Percentiles rank a stretch among this genome's conserved stretches.
These are phyloP conservation scores for Lutraria rhynchaena DNA, from an alignment of 1,140 invertebrate species.

Conservation along the genomic window DNA sequence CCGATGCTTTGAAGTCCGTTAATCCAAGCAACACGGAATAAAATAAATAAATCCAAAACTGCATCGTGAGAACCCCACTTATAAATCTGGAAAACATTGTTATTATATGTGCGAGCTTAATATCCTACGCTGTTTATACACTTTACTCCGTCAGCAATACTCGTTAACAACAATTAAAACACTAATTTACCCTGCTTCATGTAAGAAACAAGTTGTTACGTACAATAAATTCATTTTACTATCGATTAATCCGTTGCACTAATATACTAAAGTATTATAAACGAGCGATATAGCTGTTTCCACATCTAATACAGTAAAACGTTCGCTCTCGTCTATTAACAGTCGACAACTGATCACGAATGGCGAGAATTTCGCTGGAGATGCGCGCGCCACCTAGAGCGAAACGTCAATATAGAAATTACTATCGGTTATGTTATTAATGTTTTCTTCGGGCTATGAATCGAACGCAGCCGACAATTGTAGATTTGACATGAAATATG, in stretches of 20 bases:
- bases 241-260: neutral
- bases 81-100: constrained; percentile 19
- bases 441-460: constrained; percentile 17
- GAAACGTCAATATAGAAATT: constrained; percentile 14
- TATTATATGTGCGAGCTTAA: neutral
- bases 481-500: constrained; percentile 10
- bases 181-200: constrained; percentile 16
- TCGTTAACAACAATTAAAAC: neutral
- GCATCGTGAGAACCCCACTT: constrained; percentile 1
- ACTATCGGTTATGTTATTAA: constrained; percentile 24
- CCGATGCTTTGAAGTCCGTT: neutral
- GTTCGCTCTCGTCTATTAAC: neutral
- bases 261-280: constrained; percentile 9
- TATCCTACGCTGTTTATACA: neutral
- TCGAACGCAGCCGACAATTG: constrained; percentile 7
- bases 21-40: neutral
- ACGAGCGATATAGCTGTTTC: constrained; percentile 1
- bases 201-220: neutral
- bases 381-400: constrained; percentile 32
- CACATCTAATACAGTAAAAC: neutral
- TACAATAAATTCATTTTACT: constrained; percentile 21
- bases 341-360: constrained; percentile 1
- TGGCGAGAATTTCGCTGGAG: constrained; percentile 18
- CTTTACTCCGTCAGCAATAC: neutral
- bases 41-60: constrained; percentile 5